These are phyloP conservation scores for Eristalis pertinax DNA, from an alignment of 2,888 invertebrate genomes.

Conservation along the genomic window DNA sequence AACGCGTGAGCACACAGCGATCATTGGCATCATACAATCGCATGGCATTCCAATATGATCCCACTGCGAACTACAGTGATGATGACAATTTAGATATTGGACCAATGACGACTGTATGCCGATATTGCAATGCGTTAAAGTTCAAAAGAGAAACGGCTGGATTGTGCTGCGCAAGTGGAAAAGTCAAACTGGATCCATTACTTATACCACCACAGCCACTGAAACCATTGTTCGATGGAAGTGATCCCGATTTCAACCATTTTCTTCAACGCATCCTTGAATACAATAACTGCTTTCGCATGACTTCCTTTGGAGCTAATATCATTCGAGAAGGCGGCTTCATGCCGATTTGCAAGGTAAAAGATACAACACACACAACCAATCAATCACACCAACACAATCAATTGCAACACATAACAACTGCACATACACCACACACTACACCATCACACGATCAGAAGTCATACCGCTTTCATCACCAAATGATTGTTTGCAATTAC, in stretches of 20 bases:
- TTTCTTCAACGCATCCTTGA: slow-evolving; percentile 13
- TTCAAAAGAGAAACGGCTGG: too few species aligned
- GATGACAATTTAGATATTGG: not conserved
- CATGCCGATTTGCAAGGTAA: slow-evolving; percentile 20
- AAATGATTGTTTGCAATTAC: too few species aligned
- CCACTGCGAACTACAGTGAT: not conserved
- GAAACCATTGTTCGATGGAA: not conserved
- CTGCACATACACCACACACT: too few species aligned
- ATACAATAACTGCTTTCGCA: slow-evolving; percentile 41
- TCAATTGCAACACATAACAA: too few species aligned
- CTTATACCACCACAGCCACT: too few species aligned
- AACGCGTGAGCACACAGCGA: slow-evolving; percentile 59
- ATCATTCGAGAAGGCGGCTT: slow-evolving; percentile 41
- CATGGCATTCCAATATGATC: slow-evolving; percentile 23
- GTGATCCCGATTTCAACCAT: slow-evolving; percentile 32
- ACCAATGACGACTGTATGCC: too few species aligned
- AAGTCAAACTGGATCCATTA: not conserved
- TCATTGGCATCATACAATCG: slow-evolving; percentile 59
- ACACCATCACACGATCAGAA: too few species aligned
- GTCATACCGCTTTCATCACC: too few species aligned
- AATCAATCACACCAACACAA: too few species aligned
- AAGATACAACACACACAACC: too few species aligned
- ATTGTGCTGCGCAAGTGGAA: not conserved
- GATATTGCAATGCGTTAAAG: too few species aligned
- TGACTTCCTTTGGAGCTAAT: slow-evolving; percentile 53